Conservation (phyloP, 2,888 invertebrate species). For the Mesorhabditis sp. region DNA sequence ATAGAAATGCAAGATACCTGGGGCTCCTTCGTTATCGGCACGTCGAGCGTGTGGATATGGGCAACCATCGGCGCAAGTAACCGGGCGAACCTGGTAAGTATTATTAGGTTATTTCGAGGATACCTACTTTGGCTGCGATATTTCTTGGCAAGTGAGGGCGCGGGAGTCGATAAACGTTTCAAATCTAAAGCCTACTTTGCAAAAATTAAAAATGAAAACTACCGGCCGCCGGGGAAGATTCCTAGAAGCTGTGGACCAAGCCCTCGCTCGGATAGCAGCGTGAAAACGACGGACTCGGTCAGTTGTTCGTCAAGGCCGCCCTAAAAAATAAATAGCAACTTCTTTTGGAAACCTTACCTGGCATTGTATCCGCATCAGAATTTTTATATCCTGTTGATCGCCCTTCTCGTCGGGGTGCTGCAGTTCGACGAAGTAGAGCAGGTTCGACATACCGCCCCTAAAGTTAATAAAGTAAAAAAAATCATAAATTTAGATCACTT, state of each 20-base stretch:
- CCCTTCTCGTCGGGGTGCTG: conserved; percentile 9
- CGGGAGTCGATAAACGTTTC: conserved; percentile 70
- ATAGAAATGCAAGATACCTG: conserved; percentile 79
- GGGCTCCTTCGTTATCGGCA: conserved; percentile 89
- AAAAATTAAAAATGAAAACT: conserved; percentile 58
- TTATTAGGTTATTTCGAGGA: not conserved
- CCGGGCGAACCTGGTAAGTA: conserved; percentile 63
- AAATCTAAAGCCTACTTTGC: conserved; percentile 17
- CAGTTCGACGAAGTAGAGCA: conserved; percentile 83
- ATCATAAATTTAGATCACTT: conserved; percentile 16
- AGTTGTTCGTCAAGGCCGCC: conserved; percentile 77
- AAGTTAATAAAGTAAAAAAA: conserved; percentile 31
- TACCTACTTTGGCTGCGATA: conserved; percentile 67
- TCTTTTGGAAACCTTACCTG: conserved; percentile 15
- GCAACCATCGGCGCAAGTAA: conserved; percentile 87
- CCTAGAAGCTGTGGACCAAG: conserved; percentile 89
- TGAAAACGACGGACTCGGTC: conserved; percentile 90
- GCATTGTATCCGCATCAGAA: conserved; percentile 64
- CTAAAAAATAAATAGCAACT: not conserved
- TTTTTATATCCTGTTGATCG: conserved; percentile 23
- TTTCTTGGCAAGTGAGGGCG: conserved; percentile 74
- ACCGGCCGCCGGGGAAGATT: conserved; percentile 87
- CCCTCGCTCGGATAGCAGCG: conserved; percentile 75
- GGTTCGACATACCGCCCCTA: conserved; percentile 92
- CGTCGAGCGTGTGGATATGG: conserved; percentile 78